phyloP scores from a whole-genome alignment of 2,888 invertebrate genomes.

The Acrobasis repandana region DNA sequence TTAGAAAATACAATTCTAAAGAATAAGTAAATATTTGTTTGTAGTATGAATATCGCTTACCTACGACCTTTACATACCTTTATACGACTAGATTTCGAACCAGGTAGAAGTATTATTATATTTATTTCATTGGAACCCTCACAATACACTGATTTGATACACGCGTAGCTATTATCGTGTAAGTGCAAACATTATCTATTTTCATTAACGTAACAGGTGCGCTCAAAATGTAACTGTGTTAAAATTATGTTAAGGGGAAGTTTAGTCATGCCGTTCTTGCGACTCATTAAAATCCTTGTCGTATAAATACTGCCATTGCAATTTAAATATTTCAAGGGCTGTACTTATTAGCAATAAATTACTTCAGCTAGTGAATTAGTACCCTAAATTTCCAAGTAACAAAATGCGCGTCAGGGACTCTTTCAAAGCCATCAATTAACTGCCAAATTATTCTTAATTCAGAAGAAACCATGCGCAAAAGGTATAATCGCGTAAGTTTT shows the following conservation, averaged over 20 bases:
- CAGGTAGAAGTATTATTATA: no score
- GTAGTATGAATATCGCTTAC: no score
- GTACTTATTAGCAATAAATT: no score
- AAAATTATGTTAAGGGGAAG: constrained; percentile 12
- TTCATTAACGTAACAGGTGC: constrained; percentile 18
- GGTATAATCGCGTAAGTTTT: constrained; percentile 5
- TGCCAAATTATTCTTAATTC: constrained; percentile 10
- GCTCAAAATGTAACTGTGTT: constrained; percentile 17
- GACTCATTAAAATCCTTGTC: background rate
- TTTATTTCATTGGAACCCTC: background rate
- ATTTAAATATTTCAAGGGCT: no score
- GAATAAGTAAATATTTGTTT: no score
- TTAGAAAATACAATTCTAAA: no score
- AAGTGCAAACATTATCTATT: constrained; percentile 1
- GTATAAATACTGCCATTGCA: background rate
- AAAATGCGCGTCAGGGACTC: background rate
- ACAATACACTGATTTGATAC: background rate
- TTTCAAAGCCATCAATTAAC: background rate
- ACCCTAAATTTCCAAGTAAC: background rate
- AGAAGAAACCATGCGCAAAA: background rate
- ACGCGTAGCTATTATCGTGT: background rate
- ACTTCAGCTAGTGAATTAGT: background rate
- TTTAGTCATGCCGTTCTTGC: constrained; percentile 10
- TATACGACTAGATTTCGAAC: no score
- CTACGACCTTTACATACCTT: no score